Evolutionary conservation across 2,797 vertebrate species (phyloP), one percentile per base, ranked within the genome.

Genomic region (Thaleichthys pacificus): DNA sequence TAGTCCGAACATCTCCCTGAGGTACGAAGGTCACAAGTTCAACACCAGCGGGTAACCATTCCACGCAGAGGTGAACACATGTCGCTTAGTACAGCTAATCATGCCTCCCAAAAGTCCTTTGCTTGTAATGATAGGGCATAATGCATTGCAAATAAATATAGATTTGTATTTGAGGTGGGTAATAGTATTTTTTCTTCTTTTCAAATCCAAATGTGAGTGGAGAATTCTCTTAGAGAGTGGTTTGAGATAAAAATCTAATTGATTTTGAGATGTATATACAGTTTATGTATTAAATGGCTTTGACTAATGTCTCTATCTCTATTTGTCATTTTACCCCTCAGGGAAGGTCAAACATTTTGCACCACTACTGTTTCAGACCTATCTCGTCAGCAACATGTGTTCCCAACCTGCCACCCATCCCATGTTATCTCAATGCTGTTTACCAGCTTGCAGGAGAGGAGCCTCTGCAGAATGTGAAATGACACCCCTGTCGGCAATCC

Each of bases 11-110:
- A 94, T 87, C 92, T 91, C 96, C 95, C 95, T 73, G 64, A 88
- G 95, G 96, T 94, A 93, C 89, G 81, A 85, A 94, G 95, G 96
- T 98, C 96, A 93, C 81, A 90, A 96, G 97, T 98, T 99, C 96
- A 99, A 87, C 72, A 90, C 89, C 94, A 95, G 95, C 92, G 85
- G 95, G 95, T 95, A 95, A 93, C 88, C 89, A 67, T 74, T 89
- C 91, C 89, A 90, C 80, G 87, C 89, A 87, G 84, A 92, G 90
- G 89, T 86, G 87, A 84, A 93, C 89, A 86, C 92, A 94, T 93
- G 93, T 90, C 76, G 88, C 74, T 88, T 90, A 89, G 87, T 88
- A 65, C 89, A 89, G 83, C 85, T 85, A 74, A 94, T 92, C 91
- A 80, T 69, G 78, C 80, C 79, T 80, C 87, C 88, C 83, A 92